Conservation (phyloP, 2,888 invertebrate species). For the Alentia gelatinosa region DNA sequence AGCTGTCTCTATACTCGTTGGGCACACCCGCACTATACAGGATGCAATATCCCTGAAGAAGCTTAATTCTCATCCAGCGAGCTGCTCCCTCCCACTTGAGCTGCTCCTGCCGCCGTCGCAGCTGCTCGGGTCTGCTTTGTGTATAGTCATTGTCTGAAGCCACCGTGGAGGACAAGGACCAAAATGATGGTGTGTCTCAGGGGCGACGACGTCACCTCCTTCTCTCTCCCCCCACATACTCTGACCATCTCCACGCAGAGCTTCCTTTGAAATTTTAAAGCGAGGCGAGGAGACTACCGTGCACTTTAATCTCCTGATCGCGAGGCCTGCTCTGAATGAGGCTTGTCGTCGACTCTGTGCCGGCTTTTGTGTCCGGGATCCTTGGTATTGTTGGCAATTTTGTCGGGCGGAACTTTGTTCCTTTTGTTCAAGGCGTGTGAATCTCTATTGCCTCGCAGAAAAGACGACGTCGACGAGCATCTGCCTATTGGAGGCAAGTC, state of each 20-base stretch:
- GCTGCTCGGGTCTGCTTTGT: background rate
- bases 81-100: too few relatives aligned
- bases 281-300: background rate
- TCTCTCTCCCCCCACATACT: too few relatives aligned
- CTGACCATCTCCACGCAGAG: background rate
- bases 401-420: background rate
- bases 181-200: background rate
- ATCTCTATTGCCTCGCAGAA: background rate
- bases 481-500: background rate
- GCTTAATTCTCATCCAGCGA: too few relatives aligned
- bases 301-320: constrained; percentile 30
- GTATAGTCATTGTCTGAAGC: background rate
- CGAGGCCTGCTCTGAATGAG: background rate
- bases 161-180: background rate
- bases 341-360: background rate
- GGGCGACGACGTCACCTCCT: background rate
- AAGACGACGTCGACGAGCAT: background rate
- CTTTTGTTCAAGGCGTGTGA: background rate
- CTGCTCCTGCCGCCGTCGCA: background rate
- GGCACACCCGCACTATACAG: too few relatives aligned
- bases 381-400: background rate
- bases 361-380: background rate
- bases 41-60: too few relatives aligned
- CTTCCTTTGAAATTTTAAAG: background rate
- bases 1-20: too few relatives aligned